These are phyloP conservation scores for Lagocephalus sceleratus DNA, from an alignment of 2,797 vertebrate species.

Conservation along the genomic window DNA sequence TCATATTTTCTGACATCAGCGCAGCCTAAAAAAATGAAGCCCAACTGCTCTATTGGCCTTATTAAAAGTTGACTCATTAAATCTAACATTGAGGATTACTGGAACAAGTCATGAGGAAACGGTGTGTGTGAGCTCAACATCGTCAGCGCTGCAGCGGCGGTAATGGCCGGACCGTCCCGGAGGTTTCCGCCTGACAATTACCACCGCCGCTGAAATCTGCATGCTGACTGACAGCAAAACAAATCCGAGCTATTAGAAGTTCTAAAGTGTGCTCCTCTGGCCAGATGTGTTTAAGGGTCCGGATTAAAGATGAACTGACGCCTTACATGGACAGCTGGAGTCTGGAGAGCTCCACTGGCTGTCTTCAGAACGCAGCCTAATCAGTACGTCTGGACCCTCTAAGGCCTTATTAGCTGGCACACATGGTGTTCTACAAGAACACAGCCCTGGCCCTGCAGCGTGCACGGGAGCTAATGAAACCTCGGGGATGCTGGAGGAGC, in stretches of 20 bases:
- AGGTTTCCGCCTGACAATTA: background rate
- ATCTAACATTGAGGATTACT: conserved; percentile 21
- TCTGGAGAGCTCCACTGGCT: conserved; percentile 15
- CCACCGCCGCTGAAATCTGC: conserved; percentile 9
- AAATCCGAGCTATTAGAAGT: conserved; percentile 36
- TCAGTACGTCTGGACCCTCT: conserved; percentile 45
- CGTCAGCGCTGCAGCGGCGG: conserved; percentile 7
- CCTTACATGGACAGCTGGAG: conserved; percentile 43
- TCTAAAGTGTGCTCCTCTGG: conserved; percentile 4
- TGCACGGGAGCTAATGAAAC: conserved; percentile 59
- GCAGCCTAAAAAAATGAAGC: no score
- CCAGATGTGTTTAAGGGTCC: background rate
- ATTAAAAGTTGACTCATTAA: no score
- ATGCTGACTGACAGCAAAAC: conserved; percentile 14
- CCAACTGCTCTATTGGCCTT: no score
- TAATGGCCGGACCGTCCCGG: conserved; percentile 10
- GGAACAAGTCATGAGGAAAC: conserved; percentile 65
- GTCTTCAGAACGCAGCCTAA: conserved; percentile 39
- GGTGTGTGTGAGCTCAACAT: conserved; percentile 51
- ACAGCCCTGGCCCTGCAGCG: conserved; percentile 38
- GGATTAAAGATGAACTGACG: conserved; percentile 20
- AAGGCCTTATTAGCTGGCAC: conserved; percentile 59
- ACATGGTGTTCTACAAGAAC: conserved; percentile 15
- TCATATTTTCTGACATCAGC: no score
- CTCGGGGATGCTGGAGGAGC: conserved; percentile 33